A percentile compares a stretch with the other conserved stretches of the same genome.
phyloP scores from a whole-genome alignment of 2,797 vertebrate genomes.

The Taenioides sp. region DNA sequence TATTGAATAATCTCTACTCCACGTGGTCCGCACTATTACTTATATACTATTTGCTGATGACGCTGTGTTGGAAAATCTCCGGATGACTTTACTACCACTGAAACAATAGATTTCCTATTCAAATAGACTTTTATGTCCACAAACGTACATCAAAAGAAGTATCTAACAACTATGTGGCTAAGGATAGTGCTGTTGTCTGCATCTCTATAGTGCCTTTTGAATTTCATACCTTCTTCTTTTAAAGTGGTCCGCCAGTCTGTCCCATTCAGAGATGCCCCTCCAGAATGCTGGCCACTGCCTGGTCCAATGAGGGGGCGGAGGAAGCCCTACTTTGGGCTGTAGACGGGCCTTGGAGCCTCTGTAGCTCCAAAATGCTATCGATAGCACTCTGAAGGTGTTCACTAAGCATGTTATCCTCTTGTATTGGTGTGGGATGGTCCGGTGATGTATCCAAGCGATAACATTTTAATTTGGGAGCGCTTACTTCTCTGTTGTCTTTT shows the following conservation, averaged over 20 bases:
- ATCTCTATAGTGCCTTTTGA: slow-evolving; percentile 60
- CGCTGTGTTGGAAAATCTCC: slow-evolving; percentile 67
- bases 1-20: slow-evolving; percentile 77
- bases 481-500: slow-evolving; percentile 51
- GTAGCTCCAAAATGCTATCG: slow-evolving; percentile 84
- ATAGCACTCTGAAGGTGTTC: slow-evolving; percentile 85
- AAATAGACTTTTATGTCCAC: slow-evolving; percentile 64
- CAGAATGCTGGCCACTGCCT: slow-evolving; percentile 77
- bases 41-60: slow-evolving; percentile 77
- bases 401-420: slow-evolving; percentile 78
- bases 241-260: slow-evolving; percentile 21
- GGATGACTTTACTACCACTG: slow-evolving; percentile 70
- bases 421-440: slow-evolving; percentile 49
- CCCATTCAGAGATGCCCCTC: slow-evolving; percentile 72
- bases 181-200: slow-evolving; percentile 68
- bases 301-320: slow-evolving; percentile 66
- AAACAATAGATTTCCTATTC: slow-evolving; percentile 74
- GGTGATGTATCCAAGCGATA: slow-evolving; percentile 53
- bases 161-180: slow-evolving; percentile 67
- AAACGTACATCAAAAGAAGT: slow-evolving; percentile 72
- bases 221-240: slow-evolving; percentile 25
- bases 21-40: slow-evolving; percentile 70
- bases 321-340: slow-evolving; percentile 56
- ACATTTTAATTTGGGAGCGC: slow-evolving; percentile 71
- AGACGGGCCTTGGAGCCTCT: slow-evolving; percentile 78